These are phyloP conservation scores for Ibidorhyncha struthersii DNA, from an alignment of 2,113 vertebrate genomes.

Conservation along the genomic window DNA sequence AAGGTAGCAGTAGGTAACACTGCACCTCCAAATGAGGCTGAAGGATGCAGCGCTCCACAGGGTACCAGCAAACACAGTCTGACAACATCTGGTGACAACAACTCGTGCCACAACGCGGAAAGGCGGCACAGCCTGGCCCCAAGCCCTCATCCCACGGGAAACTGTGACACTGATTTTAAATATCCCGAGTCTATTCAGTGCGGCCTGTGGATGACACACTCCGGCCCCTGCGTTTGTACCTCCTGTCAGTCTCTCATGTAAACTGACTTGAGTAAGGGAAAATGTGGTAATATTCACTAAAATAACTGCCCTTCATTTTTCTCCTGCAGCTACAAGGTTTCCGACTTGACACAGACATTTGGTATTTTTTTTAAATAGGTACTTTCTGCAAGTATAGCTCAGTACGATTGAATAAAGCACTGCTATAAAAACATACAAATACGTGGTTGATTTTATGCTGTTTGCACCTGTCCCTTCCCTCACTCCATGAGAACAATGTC, in stretches of 20 bases:
- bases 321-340: not conserved
- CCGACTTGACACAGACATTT: rapidly evolving
- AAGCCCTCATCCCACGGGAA: rapidly evolving
- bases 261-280: rapidly evolving
- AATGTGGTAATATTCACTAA: rapidly evolving
- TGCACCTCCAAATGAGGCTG: not conserved
- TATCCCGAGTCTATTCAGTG: rapidly evolving
- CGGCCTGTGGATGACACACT: rapidly evolving
- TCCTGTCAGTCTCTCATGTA: rapidly evolving
- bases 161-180: rapidly evolving
- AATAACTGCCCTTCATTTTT: not conserved
- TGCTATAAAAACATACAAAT: not conserved
- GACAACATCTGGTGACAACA: no score
- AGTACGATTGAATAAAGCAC: not conserved
- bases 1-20: rapidly evolving
- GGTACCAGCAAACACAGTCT: rapidly evolving
- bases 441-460: rapidly evolving
- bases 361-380: not conserved
- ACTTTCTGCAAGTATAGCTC: not conserved
- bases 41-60: not conserved
- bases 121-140: rapidly evolving
- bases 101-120: rapidly evolving
- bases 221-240: rapidly evolving
- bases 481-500: rapidly evolving
- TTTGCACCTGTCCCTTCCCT: no score